Conservation (phyloP, 2,113 vertebrate species). For the Suricata suricatta region DNA sequence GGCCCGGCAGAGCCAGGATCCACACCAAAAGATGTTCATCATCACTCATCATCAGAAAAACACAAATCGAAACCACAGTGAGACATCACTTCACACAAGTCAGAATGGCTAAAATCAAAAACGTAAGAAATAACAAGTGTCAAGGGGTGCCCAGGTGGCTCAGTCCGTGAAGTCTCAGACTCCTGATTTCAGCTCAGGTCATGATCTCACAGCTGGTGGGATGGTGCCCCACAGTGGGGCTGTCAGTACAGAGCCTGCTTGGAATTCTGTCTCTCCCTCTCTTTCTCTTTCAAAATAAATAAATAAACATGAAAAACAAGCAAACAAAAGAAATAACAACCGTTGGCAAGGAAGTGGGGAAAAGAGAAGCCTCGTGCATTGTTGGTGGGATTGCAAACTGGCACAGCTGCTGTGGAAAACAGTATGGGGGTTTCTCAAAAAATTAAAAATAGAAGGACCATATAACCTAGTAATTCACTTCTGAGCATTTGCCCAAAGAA, state of each 20-base stretch:
- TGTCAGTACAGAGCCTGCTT: too few species aligned
- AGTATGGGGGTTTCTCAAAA: neutral
- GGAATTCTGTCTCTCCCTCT: too few species aligned
- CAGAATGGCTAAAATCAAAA: neutral
- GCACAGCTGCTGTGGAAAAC: neutral
- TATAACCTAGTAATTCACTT: neutral
- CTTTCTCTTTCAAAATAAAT: too few species aligned
- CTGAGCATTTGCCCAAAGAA: neutral
- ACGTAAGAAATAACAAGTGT: neutral
- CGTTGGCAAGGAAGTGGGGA: neutral
- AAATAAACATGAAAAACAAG: too few species aligned
- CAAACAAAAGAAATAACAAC: neutral
- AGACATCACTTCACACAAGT: neutral
- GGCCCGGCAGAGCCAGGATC: neutral
- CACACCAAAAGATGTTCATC: neutral
- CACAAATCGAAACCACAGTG: neutral
- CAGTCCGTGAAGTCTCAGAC: too few species aligned
- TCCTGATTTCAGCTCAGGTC: too few species aligned
- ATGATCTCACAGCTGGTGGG: too few species aligned
- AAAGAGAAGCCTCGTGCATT: neutral
- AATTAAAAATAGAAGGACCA: neutral
- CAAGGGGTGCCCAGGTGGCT: too few species aligned
- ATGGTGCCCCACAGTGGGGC: too few species aligned
- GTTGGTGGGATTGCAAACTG: neutral
- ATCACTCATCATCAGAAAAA: neutral